Base-by-base conservation (phyloP, 2,797 vertebrate species). In the Somateria mollissima region DNA sequence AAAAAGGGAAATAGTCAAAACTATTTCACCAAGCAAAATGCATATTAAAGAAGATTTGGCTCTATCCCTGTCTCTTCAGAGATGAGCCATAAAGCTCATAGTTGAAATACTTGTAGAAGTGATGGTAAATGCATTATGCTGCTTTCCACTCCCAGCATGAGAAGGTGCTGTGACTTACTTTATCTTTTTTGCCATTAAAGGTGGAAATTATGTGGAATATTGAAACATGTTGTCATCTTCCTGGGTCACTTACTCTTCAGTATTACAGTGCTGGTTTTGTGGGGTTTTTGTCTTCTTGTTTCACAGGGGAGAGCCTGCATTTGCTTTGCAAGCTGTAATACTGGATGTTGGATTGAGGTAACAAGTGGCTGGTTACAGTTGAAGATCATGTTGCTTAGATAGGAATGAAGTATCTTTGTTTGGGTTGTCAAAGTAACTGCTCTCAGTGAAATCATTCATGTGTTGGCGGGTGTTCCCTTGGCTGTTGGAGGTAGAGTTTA, bases 1-100 rank as follows among this genome's bases (percentile, higher is more conserved):
- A 88, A 91, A 97, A 96, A 85, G 34, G 32, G 39, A 91, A 94
- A 34, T 64, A 64, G 92, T 97, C 89, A 87, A 91, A 96, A 74
- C 75, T 86, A 65, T 53, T 41, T 92, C 92, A 85, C 85, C 53
- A 72, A 84, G 62, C 73, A 41, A 90, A 95, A 84, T 65, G 34
- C 47, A 27, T 83, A 66, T 82, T 90, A 83, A 92, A 87, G 77
- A 86, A 71, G n/a, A 57, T 11, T 41, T 90, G 67, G 70, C 73
- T 93, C 62, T 80, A 75, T 3, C 47, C 12, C n/a, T 51, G 71
- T 28, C 64, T 92, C 54, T 86, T 84, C 5, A 65, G 82, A 90
- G 76, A 60, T 61, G 64, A 74, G 11, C 72, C 30, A 10, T 71
- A 51, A 69, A 90, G 28, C 56, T 90, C 41, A n/a, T 45, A 58